Conservation (phyloP, 2,888 invertebrate species). For the Ypsolopha sequella region DNA sequence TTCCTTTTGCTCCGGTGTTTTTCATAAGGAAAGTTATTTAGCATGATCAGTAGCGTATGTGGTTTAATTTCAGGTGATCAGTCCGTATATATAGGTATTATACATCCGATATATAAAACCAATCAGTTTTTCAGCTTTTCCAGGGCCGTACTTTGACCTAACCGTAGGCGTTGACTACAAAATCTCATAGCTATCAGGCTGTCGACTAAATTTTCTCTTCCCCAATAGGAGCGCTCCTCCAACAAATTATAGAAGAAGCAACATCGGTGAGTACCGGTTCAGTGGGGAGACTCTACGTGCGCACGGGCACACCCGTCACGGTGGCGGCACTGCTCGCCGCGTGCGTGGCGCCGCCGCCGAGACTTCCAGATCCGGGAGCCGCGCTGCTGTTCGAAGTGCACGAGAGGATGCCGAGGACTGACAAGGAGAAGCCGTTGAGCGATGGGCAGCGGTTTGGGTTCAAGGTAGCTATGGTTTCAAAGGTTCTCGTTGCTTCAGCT, state of each 20-base stretch:
- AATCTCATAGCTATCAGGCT: background rate
- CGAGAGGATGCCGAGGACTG: conserved; percentile 41
- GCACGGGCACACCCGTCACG: conserved; percentile 74
- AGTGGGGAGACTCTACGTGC: conserved; percentile 55
- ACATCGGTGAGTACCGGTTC: conserved; percentile 32
- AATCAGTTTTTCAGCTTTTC: too few species aligned
- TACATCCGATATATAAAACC: too few species aligned
- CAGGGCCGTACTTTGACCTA: too few species aligned
- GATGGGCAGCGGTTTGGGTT: conserved; percentile 58
- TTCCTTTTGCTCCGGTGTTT: too few species aligned
- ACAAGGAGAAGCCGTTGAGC: conserved; percentile 32
- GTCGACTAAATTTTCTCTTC: conserved; percentile 5
- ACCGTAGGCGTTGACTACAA: background rate
- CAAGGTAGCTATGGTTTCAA: conserved; percentile 29
- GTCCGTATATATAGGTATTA: too few species aligned
- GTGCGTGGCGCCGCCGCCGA: conserved; percentile 67
- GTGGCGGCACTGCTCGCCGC: conserved; percentile 70
- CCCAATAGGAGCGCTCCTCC: conserved; percentile 59
- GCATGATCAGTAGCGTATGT: too few species aligned
- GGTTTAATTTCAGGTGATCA: too few species aligned
- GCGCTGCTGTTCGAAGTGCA: conserved; percentile 70
- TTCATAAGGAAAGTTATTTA: too few species aligned
- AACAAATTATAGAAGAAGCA: conserved; percentile 65
- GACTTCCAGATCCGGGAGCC: conserved; percentile 71
- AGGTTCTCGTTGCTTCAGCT: background rate